Base-by-base conservation (phyloP, 2,113 vertebrate genomes). In the Strigops habroptila region DNA sequence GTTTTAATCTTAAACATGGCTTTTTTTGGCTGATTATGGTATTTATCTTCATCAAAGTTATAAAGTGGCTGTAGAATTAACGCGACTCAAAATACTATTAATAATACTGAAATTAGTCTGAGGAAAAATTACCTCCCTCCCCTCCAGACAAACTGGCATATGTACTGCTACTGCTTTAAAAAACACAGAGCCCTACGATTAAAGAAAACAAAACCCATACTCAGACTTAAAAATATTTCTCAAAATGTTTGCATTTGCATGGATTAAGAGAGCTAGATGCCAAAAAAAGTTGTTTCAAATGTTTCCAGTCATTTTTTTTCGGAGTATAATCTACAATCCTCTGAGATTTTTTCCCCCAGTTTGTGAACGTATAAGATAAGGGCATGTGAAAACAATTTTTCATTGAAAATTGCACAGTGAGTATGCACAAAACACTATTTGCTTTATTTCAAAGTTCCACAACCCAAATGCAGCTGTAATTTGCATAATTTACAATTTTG, bases 401-500 rank as follows among this genome's bases (percentile, higher is more conserved):
- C 44, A 41, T 49, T 90, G 53, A 67, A 89, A 85, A 92, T 65
- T 76, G 12, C 12, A 37, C 19, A 57, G 6, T 55, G 22, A 62
- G 28, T 62, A 64, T 84, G 18, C 27, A 68, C 8, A 23, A 86
- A 71, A 7, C 12, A 44, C 22, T 82, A 79, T 82, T 94, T 93
- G 10, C 55, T 93, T 78, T 93, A 76, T 95, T 94, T 88, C 57
- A 46, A 53, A 76, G 28, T 89, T 95, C 33, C 28, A 53, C 10
- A 68, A 18, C 15, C 33, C 55, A 92, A 96, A 96, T 82, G 77
- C 65, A 90, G 80, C 80, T 96, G 88, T 91, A 90, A 96, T 96
- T 95, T 94, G 33, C 91, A 95, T 87, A 3, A 76, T 93, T 97
- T 97, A 94, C 82, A 85, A 91, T 94, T 94, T 92, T 96, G 48